Evolutionary conservation across 2,113 vertebrate genomes (phyloP).

Genomic region (Petrocephalus microphthalmus): DNA sequence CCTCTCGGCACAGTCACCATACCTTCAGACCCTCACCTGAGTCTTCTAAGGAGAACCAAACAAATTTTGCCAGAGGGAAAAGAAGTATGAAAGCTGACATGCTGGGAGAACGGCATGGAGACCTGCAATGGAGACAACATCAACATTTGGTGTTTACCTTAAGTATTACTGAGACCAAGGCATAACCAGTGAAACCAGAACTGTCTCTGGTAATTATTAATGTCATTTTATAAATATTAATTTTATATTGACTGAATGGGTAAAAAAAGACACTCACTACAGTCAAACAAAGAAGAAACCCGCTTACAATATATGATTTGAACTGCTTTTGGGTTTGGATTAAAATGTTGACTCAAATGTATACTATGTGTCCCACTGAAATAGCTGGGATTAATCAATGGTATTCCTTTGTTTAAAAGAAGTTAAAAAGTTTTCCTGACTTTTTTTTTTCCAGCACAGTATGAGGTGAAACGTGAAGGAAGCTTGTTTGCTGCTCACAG

Average conservation of each 20-base stretch:
- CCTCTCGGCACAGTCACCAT: not conserved
- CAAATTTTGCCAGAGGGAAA: not conserved
- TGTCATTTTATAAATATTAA: not conserved
- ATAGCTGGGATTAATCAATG: not conserved
- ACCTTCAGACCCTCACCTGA: not conserved
- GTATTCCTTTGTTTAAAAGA: not conserved
- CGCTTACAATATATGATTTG: not conserved
- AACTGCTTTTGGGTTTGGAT: not conserved
- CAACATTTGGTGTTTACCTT: not conserved
- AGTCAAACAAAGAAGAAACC: not conserved
- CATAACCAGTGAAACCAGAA: not conserved
- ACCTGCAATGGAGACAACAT: not conserved
- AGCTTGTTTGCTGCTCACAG: conserved; percentile 29
- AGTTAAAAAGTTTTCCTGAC: not conserved
- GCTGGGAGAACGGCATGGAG: not conserved
- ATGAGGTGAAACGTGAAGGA: conserved; percentile 9
- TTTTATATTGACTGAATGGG: not conserved
- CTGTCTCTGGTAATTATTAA: not conserved
- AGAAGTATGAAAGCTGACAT: not conserved
- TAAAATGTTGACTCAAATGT: not conserved
- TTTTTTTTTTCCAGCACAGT: not conserved
- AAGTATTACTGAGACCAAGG: not conserved
- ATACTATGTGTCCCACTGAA: not conserved
- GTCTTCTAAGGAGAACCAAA: not conserved
- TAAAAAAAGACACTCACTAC: not conserved